Evolutionary conservation across 2,113 vertebrate genomes (phyloP), one percentile per base, ranked within the genome.

Genomic region (Xenopus laevis): DNA sequence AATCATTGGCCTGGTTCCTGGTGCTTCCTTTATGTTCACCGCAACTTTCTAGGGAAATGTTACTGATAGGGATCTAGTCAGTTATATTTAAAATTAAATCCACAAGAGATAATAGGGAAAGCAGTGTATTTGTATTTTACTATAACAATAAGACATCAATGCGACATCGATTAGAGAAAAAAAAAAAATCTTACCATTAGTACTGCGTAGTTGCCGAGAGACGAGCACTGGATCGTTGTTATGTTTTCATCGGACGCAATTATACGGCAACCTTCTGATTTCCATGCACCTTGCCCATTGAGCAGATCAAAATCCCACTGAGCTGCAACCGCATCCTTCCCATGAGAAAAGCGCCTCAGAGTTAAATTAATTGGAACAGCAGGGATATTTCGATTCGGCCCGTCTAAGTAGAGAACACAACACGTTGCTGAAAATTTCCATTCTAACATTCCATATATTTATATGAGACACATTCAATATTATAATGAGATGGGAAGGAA

Each of bases 211-310:
- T 93, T 99, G 78, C 93, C 92, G 2, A 99, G 91, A 20, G 94
- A 92, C 82, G 89, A 86, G 84, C 96, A 98, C 74, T 97, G 96
- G 57, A 99, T 91, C 45, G 92, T 94, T 0, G 96, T 97, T 79
- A 96, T 91, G 63, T 98, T 99, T 81, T 96, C 93, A 23, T 97
- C 95, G 0, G 96, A 93, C 18, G 89, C 86, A 63, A 96, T 87
- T 65, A 98, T 93, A 67, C 79, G 90, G 86, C 96, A 99, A 33
- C 94, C 93, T 15, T 97, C 93, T 0, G 92, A 94, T 73, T 93
- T 94, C 97, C 97, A 98, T 44, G 95, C 95, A 2, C 97, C 97
- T 60, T 95, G 95, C 66, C 95, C 95, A 0, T 94, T 94, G 50
- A 88, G 89, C 62, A 96, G 84, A 71, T 93, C 93, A n/a, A 92